Base-by-base conservation (phyloP, 35 echinoderm and acorn worm genomes). In the Acanthaster planci region DNA sequence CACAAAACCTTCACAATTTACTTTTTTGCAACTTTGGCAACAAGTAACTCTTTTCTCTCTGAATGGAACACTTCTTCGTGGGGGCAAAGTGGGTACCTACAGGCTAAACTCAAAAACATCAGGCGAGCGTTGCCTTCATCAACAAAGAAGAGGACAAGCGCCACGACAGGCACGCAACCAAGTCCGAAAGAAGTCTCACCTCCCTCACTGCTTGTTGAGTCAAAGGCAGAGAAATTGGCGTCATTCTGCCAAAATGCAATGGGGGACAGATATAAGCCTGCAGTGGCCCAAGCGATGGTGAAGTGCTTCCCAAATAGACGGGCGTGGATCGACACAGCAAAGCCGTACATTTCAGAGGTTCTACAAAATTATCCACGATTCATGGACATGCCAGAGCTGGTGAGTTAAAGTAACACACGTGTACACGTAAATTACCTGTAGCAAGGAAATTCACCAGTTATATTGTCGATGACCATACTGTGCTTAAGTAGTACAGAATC, bases 211-310 rank as follows among this genome's bases (percentile, higher is more conserved):
- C n/a, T 67, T n/a, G 17, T 22, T n/a, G 60, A 67, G 27, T 22
- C 57, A 26, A 22, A 67, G 7, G n/a, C 60, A 29, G 60, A 67
- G 27, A 22, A 67, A 67, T 22, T 67, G 60, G n/a, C 18, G 60
- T 67, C 60, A 15, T 67, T 67, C 22, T 67, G 60, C 60, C n/a
- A 26, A 32, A 67, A 67, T 67, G 60, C 60, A 8, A 7, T 67
- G 8, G 60, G 60, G 18, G 60, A 67, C 60, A 17, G 60, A 67
- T n/a, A 67, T 22, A 67, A 32, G 27, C 14, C n/a, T 15, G 60
- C 60, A 17, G 60, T 67, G 16, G 27, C 31, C 22, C 18, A 67
- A 67, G 60, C 60, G 8, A 67, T 67, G 60, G 60, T 1, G 8
- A 15, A 67, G 60, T 67, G 16, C 27, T 15, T 22, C 18, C 60